Base-by-base conservation (phyloP, 2,888 invertebrate genomes). In the Eilema sororculum region DNA sequence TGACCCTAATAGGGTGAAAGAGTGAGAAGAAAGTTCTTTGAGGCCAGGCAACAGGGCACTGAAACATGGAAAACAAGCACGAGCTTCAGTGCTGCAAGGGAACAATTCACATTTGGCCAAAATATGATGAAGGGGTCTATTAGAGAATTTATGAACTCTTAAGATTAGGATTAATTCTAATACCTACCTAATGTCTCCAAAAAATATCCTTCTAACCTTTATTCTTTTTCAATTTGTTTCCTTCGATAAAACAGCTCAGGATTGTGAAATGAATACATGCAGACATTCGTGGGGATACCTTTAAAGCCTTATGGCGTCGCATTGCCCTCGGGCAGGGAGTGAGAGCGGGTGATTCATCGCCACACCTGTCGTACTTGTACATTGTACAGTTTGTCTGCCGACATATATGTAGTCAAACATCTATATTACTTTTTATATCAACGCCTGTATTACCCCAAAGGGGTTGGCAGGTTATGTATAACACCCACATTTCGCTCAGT, bases 261-360 rank as follows among this genome's bases (percentile, higher is more conserved):
- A 2, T 52, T 3, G 52, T 52, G 20, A 52, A n/a, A 52, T 6
- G 52, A 52, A 20, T 52, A n/a, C 52, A 52, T n/a, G 52, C n/a
- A 52, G 52, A 52, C 52, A n/a, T 52, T 52, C 52, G 52, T 52
- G 52, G n/a, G n/a, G 52, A 52, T n/a, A n/a, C n/a, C 41, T 20
- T 52, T 52, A 52, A 52, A 52, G 52, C 8, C 52, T 52, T 52
- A 9, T n/a, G 52, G 52, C 52, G 52, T 9, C 20, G 20, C 46
- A 6, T 46, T 20, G 46, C 12, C 52, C 8, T n/a, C 52, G 52
- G 52, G 20, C n/a, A 52, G n/a, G 52, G 52, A 52, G 52, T 52
- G n/a, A 2, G n/a, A 46, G 16, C 46, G 46, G 52, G 52, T 52
- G 52, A 52, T 52, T 52, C 52, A 52, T 52, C 20, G 52, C 52